Base-by-base conservation (phyloP, 2,797 vertebrate species). In the Molossus alvarezi region DNA sequence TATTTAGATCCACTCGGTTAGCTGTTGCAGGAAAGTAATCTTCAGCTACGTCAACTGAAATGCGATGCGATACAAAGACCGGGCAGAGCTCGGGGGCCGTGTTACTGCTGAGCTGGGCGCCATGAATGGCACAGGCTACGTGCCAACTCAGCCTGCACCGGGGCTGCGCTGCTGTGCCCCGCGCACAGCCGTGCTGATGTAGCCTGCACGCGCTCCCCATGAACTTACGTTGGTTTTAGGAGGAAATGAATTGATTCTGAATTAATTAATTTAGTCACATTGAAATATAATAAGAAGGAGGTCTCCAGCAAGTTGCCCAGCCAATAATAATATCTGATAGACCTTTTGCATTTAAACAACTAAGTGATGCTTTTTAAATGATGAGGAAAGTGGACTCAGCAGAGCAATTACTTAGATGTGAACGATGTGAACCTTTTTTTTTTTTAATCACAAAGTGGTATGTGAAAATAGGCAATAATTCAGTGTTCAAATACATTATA, bases 391-490 rank as follows among this genome's bases (percentile, higher is more conserved):
- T 97, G 85, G 95, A 23, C 98, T 98, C 97, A 62, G 73, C 97
- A 96, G 98, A 97, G 91, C 3, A 17, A 98, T 98, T 98, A 98
- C 97, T 98, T 95, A 98, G 97, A 95, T 97, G 89, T 77, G 98
- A 98, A 98, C 98, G 97, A 95, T 97, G 89, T 77, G 98, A 98
- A 98, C 98, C 97, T 98, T 98, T 98, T 96, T 97, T 98, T 98
- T 98, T 95, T 97, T 62, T 27, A 27, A 89, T 98, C 98, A 96
- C 92, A 96, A 95, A 98, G 87, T 95, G n/a, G 95, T 96, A 90
- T 97, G 96, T 94, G 96, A 97, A 98, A 98, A 98, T 97, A 95
- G 88, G 95, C 96, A 97, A 97, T 98, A 97, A 98, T 94, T 98
- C 97, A 97, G 53, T 58, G 79, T 95, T 98, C 95, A 96, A 97